A percentile compares a stretch with the other conserved stretches of the same genome.
Evolutionary conservation across 1,140 invertebrate species (phyloP).

Genomic region (Danaus melanippus): DNA sequence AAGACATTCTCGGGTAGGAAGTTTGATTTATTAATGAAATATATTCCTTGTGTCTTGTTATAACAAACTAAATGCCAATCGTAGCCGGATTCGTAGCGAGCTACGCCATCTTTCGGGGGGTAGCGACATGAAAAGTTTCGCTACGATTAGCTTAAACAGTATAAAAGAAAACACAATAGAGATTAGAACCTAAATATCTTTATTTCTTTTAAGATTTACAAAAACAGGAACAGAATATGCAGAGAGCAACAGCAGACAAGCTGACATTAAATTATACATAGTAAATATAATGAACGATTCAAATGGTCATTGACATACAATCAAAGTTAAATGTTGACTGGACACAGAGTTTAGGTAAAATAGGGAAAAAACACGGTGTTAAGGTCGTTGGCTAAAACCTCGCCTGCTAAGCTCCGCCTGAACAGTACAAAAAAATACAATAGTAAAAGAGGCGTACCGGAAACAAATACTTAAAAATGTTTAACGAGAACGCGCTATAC

Average conservation of each 20-base stretch:
- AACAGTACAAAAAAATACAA: slow-evolving; percentile 54
- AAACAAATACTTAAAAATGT: slow-evolving; percentile 61
- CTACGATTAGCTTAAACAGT: neutral
- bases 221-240: no score
- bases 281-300: no score
- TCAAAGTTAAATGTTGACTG: neutral
- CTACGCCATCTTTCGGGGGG: slow-evolving; percentile 61
- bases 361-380: slow-evolving; percentile 35
- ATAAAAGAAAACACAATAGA: neutral
- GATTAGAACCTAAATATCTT: slow-evolving; percentile 4
- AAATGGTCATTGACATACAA: no score
- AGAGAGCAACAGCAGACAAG: no score
- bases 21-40: neutral
- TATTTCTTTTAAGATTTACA: neutral
- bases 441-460: slow-evolving; percentile 62
- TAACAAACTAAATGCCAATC: neutral
- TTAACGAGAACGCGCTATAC: slow-evolving; percentile 37
- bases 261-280: no score
- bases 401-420: slow-evolving; percentile 65
- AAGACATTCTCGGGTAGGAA: no score
- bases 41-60: neutral
- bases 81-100: slow-evolving; percentile 22
- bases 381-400: slow-evolving; percentile 59
- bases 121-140: slow-evolving; percentile 34
- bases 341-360: slow-evolving; percentile 38